Conservation (phyloP, 2,797 vertebrate genomes). For the Sylvilagus floridanus region DNA sequence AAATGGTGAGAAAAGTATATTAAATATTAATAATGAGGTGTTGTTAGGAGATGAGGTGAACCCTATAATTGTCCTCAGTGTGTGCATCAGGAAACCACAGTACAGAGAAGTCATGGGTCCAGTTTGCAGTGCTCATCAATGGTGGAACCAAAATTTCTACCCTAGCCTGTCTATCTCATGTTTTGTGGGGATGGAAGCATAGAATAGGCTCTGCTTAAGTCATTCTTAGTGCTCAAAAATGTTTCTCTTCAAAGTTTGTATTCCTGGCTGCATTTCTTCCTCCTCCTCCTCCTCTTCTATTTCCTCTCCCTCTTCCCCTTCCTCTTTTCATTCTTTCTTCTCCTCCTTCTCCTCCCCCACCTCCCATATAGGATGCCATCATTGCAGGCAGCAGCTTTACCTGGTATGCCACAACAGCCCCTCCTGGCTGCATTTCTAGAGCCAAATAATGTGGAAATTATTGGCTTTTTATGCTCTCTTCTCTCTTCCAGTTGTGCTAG, state of each 20-base stretch:
- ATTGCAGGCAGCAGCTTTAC: no score
- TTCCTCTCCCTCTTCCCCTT: no score
- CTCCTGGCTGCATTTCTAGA: slow-evolving; percentile 21
- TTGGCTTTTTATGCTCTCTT: background rate
- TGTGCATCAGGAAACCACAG: background rate
- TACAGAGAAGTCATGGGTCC: background rate
- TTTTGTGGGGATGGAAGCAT: background rate
- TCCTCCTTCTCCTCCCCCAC: no score
- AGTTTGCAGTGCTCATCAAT: background rate
- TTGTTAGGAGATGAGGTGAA: background rate
- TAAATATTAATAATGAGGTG: background rate
- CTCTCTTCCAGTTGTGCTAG: slow-evolving; percentile 32
- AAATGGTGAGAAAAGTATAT: background rate
- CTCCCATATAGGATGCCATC: no score
- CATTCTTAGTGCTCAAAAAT: slow-evolving; percentile 27
- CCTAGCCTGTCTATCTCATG: background rate
- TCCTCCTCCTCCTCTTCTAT: no score
- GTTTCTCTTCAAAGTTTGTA: slow-evolving; percentile 36
- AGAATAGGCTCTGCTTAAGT: background rate
- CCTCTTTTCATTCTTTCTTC: no score
- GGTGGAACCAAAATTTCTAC: slow-evolving; percentile 22
- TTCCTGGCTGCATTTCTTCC: background rate
- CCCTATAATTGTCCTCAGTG: background rate
- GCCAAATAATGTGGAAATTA: background rate
- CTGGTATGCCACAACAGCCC: no score